Base-by-base conservation (phyloP, 2,113 vertebrate species). In the chimpanzee (Pan troglodytes) region DNA sequence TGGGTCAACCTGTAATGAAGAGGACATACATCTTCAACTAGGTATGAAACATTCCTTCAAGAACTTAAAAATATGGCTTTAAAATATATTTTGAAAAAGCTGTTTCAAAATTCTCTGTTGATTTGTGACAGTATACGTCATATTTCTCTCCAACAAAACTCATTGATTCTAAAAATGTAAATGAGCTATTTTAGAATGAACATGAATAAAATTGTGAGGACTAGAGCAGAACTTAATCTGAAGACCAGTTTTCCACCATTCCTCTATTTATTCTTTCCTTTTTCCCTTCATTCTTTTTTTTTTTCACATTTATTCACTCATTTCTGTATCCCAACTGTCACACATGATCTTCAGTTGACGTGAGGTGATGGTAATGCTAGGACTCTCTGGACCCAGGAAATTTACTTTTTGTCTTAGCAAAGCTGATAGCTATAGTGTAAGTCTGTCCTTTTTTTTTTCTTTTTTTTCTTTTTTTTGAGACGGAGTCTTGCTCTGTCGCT, bases 1-100 rank as follows among this genome's bases (percentile, higher is more conserved):
- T 59, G 99, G 99, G 98, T 99, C 99, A 97, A 99, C 99, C 99
- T 99, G 96, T 18, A 94, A 25, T 4, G 17, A 40, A 82, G n/a
- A 95, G 40, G 30, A 73, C 18, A 76, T 17, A 10, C 6, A 9
- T 72, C 38, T 91, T 94, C 45, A 96, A n/a, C 0, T 4, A 22
- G 67, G 12, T 30, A 52, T 14, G n/a, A 6, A 72, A 14, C 57
- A 48, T 10, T 4, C 3, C n/a, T 61, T 11, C 79, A 75, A 55
- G 14, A 94, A 80, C 68, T 78, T 68, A 81, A 48, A 94, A 79
- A 30, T 68, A 13, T 32, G 20, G 6, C 68, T 92, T 78, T 45
- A 67, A 85, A 64, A 64, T 32, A 64, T 64, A 30, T 64, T 64
- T 64, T 64, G 61, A 14, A 64, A 84, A 81, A 68, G 8, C 22